phyloP scores from a whole-genome alignment of 2,888 invertebrate genomes.

The Lithosia quadra region DNA sequence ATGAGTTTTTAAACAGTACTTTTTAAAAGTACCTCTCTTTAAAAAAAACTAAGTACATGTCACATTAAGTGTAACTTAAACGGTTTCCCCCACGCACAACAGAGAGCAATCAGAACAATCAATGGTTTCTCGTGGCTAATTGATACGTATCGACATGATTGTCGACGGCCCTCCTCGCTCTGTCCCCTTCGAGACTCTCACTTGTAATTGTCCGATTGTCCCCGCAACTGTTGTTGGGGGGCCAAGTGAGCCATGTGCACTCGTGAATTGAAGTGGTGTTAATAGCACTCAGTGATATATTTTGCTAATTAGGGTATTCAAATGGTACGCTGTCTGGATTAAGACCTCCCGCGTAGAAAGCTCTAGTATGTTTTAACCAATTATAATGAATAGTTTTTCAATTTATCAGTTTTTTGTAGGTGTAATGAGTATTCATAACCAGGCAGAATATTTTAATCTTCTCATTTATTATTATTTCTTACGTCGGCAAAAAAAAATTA shows the following conservation, averaged over 20 bases:
- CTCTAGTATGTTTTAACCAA: no score
- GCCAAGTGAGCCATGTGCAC: not conserved
- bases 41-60: not conserved
- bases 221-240: conserved; percentile 7
- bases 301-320: conserved; percentile 4
- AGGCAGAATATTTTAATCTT: no score
- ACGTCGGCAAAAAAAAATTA: no score
- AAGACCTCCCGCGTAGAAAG: not conserved
- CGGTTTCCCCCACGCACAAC: not conserved
- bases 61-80: conserved; percentile 5
- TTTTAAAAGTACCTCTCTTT: no score
- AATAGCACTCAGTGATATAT: not conserved
- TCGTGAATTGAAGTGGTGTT: conserved; percentile 1
- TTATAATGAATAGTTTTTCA: no score
- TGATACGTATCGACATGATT: not conserved
- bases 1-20: no score
- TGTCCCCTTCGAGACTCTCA: not conserved
- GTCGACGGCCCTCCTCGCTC: conserved; percentile 18
- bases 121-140: conserved; percentile 13
- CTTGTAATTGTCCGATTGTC: conserved; percentile 26
- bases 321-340: not conserved
- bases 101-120: conserved; percentile 20
- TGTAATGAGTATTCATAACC: no score
- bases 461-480: no score
- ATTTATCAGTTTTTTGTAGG: no score